These are phyloP conservation scores for Delphinus delphis DNA, from an alignment of 2,113 vertebrate genomes.

Conservation along the genomic window DNA sequence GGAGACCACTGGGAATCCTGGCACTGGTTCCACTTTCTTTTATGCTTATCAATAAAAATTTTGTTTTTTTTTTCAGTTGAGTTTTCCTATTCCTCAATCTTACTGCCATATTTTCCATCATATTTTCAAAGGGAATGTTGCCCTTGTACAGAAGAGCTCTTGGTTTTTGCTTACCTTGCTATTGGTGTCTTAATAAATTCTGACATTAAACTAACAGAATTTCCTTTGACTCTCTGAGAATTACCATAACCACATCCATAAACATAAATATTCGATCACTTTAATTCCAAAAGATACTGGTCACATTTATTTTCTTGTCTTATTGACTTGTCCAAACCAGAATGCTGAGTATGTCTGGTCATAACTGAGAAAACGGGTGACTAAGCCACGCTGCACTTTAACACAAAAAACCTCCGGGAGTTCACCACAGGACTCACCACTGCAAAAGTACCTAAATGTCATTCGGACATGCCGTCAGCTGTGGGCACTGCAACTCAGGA, in stretches of 20 bases:
- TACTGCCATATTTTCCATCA: background rate
- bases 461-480: background rate
- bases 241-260: too few relatives aligned
- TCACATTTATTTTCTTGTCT: background rate
- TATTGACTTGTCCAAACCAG: background rate
- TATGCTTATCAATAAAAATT: background rate
- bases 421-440: background rate
- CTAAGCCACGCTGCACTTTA: too few relatives aligned
- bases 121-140: background rate
- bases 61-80: background rate
- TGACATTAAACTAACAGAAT: background rate
- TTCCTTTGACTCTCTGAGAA: background rate
- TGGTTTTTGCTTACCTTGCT: background rate
- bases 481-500: background rate
- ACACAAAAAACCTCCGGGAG: background rate
- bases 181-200: background rate
- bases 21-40: background rate
- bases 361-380: background rate
- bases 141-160: background rate
- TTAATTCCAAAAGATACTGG: background rate
- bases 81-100: background rate
- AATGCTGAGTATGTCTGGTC: background rate
- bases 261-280: background rate
- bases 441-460: background rate
- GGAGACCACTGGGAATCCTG: accelerated